Evolutionary conservation across 2,888 invertebrate species (phyloP).

Genomic region (Lampropteryx suffumata): DNA sequence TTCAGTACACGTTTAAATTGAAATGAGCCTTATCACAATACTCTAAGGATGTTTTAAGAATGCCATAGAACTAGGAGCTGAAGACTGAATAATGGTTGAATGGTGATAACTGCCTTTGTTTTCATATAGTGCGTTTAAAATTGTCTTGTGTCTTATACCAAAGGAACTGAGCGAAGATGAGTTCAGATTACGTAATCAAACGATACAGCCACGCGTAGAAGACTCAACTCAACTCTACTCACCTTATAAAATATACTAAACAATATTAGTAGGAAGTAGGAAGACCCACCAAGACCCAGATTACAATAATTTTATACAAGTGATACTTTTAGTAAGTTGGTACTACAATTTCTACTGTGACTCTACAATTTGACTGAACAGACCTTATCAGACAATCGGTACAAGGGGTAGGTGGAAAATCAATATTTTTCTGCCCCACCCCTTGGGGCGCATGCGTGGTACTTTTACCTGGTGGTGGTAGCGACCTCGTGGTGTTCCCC

Average conservation of each 20-base stretch:
- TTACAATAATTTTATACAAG: too few species aligned
- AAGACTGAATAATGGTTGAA: too few species aligned
- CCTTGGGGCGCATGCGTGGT: slow-evolving; percentile 71
- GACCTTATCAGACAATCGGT: slow-evolving; percentile 73
- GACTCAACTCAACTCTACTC: too few species aligned
- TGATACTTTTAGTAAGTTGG: background rate
- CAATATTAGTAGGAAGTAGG: too few species aligned
- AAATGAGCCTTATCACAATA: background rate
- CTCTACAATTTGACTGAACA: slow-evolving; percentile 71
- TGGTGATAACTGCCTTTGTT: too few species aligned
- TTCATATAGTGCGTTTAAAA: too few species aligned
- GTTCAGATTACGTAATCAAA: too few species aligned
- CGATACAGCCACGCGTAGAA: too few species aligned
- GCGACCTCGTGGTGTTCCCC: slow-evolving; percentile 22
- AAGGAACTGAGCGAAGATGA: too few species aligned
- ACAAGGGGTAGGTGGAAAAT: slow-evolving; percentile 69
- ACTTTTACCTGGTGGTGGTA: slow-evolving; percentile 69
- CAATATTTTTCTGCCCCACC: slow-evolving; percentile 75
- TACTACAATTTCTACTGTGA: slow-evolving; percentile 50
- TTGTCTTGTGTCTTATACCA: too few species aligned
- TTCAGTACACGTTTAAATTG: background rate
- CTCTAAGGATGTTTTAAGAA: background rate
- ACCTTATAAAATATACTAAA: too few species aligned
- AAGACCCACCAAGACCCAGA: too few species aligned
- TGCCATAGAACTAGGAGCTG: background rate